Evolutionary conservation across 1,140 invertebrate species (phyloP).

Genomic region (Pogonus chalceus): DNA sequence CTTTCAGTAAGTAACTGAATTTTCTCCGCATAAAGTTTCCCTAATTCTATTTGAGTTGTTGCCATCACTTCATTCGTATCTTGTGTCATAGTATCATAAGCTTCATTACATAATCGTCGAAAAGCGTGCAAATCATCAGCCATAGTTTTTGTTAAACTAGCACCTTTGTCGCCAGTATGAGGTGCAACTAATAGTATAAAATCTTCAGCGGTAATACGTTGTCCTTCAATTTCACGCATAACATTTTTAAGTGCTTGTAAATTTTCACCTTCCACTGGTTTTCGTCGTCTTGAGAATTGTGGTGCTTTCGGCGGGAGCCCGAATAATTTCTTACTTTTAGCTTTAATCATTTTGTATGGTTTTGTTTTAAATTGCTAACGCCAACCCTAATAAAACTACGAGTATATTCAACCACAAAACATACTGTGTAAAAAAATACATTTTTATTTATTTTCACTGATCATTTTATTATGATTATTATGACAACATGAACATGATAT

Average conservation of each 20-base stretch:
- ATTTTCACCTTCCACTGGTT: not conserved
- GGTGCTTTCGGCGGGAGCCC: no score
- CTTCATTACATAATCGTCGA: not conserved
- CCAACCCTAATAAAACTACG: no score
- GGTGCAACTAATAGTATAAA: not conserved
- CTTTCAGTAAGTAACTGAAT: not conserved
- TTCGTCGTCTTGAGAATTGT: no score
- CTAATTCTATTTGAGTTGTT: not conserved
- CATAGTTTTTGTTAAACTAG: not conserved
- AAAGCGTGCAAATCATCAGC: not conserved
- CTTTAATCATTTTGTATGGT: no score
- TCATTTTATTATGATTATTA: no score
- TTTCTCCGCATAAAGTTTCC: not conserved
- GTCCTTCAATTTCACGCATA: not conserved
- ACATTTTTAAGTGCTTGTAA: not conserved
- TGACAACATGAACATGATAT: no score
- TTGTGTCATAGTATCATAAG: not conserved
- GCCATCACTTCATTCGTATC: not conserved
- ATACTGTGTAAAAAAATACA: no score
- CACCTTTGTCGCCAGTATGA: constrained; percentile 2
- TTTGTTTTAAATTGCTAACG: no score
- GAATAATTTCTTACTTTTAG: no score
- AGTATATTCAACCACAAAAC: no score
- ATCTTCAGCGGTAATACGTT: not conserved
- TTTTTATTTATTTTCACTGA: no score